Conservation (phyloP, 2,797 vertebrate species). For the Falco peregrinus region DNA sequence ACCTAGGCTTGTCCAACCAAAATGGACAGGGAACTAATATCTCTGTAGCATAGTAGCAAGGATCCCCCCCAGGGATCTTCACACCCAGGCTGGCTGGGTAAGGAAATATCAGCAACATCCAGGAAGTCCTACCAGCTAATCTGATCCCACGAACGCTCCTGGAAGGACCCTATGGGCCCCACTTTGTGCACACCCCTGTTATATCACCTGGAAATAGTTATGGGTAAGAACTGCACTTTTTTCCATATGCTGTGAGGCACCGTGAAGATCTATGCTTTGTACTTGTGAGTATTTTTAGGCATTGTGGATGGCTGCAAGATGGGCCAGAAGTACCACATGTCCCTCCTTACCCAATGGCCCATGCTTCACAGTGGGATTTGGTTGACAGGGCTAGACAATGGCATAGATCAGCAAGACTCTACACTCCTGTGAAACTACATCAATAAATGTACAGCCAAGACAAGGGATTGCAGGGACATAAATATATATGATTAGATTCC, state of each 20-base stretch:
- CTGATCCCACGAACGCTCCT: background rate
- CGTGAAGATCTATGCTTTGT: background rate
- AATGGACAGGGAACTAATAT: background rate
- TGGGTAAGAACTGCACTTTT: background rate
- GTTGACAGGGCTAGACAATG: background rate
- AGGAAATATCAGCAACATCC: background rate
- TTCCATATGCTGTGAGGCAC: background rate
- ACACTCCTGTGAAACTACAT: background rate
- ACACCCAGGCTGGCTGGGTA: background rate
- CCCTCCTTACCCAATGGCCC: background rate
- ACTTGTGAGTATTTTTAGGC: background rate
- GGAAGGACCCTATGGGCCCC: background rate
- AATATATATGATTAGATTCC: conserved; percentile 31
- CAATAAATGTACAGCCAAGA: background rate
- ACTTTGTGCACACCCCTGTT: background rate
- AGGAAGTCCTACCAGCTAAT: background rate
- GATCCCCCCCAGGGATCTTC: background rate
- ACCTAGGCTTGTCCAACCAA: background rate
- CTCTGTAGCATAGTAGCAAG: background rate
- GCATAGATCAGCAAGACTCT: background rate
- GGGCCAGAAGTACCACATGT: background rate
- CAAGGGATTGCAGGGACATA: background rate
- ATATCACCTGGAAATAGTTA: background rate
- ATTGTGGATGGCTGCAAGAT: background rate
- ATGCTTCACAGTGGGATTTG: background rate